Conservation (phyloP, 2,888 invertebrate species). For the Nomada flava region DNA sequence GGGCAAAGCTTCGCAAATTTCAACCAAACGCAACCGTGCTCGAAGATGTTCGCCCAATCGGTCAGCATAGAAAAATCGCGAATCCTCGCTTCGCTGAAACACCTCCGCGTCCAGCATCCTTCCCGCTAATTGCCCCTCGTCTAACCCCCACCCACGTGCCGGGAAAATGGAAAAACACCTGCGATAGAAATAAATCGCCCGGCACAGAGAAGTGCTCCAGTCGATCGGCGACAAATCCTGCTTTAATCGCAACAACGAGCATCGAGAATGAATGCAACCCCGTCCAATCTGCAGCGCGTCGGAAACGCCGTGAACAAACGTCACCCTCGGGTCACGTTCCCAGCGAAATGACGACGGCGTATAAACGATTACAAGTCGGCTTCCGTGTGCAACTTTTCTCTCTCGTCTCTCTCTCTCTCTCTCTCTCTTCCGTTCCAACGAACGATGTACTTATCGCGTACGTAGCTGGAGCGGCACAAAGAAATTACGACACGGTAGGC, state of each 20-base stretch:
- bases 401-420: no score
- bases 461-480: conserved; percentile 34
- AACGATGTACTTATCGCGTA: conserved; percentile 56
- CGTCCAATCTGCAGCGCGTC: conserved; percentile 39
- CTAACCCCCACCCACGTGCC: no score
- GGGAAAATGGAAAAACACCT: not conserved
- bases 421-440: not conserved
- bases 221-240: conserved; percentile 6
- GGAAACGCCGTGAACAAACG: conserved; percentile 26
- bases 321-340: conserved; percentile 56
- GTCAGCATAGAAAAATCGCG: no score
- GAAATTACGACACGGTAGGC: conserved; percentile 44
- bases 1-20: no score
- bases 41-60: no score
- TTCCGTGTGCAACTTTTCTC: conserved; percentile 36
- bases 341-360: conserved; percentile 28
- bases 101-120: no score
- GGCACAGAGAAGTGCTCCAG: not conserved
- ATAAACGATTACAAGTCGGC: conserved; percentile 46
- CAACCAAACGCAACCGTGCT: no score
- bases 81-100: no score
- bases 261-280: not conserved
- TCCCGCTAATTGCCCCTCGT: no score
- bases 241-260: conserved; percentile 39
- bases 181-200: no score